Percentiles rank a stretch among this genome's conserved stretches.
Conservation (phyloP, 2,113 vertebrate genomes). For the Gulo gulo region DNA sequence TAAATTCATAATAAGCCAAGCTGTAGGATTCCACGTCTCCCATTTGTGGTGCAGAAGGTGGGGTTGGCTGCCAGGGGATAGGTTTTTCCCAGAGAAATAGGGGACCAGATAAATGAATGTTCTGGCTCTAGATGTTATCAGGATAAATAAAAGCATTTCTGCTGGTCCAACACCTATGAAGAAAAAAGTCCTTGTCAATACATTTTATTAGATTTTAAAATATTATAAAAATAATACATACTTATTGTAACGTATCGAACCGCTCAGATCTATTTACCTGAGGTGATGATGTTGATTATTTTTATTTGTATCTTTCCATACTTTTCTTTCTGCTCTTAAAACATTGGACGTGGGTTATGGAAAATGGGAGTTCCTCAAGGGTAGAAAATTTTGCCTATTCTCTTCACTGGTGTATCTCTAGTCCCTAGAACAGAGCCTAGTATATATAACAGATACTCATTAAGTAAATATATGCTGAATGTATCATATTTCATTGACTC, state of each 20-base stretch:
- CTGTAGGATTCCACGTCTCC: not conserved
- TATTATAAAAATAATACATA: not conserved
- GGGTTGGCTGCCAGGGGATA: fast-evolving
- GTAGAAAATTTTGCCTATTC: not conserved
- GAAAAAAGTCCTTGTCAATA: not conserved
- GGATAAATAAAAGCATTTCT: not conserved
- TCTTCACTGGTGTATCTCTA: not conserved
- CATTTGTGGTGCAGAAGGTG: not conserved
- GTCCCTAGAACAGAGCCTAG: not conserved
- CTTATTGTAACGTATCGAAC: not conserved
- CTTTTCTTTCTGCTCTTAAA: not conserved
- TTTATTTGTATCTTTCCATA: not conserved
- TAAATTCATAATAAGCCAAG: not conserved
- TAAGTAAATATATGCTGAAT: not conserved
- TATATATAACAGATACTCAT: not conserved
- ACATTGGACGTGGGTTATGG: not conserved
- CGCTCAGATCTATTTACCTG: not conserved
- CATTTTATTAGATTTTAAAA: not conserved
- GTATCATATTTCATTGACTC: not conserved
- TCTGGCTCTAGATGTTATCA: not conserved
- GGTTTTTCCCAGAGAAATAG: not conserved
- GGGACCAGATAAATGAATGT: not conserved
- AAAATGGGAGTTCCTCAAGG: not conserved
- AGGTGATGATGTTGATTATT: not conserved
- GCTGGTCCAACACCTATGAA: not conserved